Evolutionary conservation across 2,888 invertebrate species (phyloP), one percentile per base, ranked within the genome.

Genomic region (Achlya flavicornis): DNA sequence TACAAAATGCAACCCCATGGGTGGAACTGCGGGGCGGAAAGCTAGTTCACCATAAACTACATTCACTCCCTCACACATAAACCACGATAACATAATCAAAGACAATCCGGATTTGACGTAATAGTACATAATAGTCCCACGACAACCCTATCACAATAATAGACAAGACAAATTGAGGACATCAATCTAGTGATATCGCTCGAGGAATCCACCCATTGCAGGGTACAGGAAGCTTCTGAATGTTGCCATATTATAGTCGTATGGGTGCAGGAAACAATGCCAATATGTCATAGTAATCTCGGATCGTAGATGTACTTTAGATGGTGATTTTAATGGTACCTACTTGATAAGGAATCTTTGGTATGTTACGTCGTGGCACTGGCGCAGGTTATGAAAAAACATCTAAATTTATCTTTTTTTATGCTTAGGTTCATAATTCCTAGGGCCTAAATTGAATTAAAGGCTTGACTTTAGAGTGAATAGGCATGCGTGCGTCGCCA

Each of bases 151-250:
- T 73, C 77, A 71, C 67, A 70, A 72, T 76, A 73, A 75, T 77
- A 71, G 77, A 61, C 70, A 73, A 74, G 77, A 79, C 72, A 70
- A 77, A 79, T 77, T 64, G 73, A 59, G 14, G 35, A 58, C 73
- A 79, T 79, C 69, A 59, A 69, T 78, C 70, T 67, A 58, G 53
- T 48, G 65, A 62, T 72, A 72, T 70, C 70, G 68, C 63, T 59
- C 64, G 63, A 64, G 64, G 66, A 68, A 68, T 69, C 63, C 58
- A 61, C 64, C 63, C 63, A 61, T 58, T 61, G 63, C 61, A 60
- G 63, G 65, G 14, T 12, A 5, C 48, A 19, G 53, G 53, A 53
- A 19, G 53, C 53, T 3, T 46, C 10, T 10, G 53, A 53, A 19
- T 53, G 53, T 53, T 19, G 19, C 19, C 53, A 53, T 53, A 53